phyloP scores from a whole-genome alignment of 2,888 invertebrate genomes.

The Pharmacophagus antenor region DNA sequence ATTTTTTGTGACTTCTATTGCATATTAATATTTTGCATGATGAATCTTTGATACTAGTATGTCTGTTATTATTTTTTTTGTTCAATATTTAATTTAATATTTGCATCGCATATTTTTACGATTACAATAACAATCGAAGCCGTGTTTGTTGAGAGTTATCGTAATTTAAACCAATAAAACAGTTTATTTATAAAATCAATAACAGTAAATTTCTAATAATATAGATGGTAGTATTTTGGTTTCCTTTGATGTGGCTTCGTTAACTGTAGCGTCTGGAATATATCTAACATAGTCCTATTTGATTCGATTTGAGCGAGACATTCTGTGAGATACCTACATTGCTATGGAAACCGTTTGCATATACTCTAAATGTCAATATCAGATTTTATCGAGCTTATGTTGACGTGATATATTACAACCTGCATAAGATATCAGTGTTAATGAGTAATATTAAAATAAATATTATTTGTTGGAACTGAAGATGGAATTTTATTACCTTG shows the following conservation, averaged over 20 bases:
- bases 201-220: conserved; percentile 17
- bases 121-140: not conserved
- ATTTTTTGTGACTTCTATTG: too few relatives aligned
- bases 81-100: too few relatives aligned
- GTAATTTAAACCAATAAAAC: not conserved
- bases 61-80: not conserved
- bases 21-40: too few relatives aligned
- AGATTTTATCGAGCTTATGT: not conserved
- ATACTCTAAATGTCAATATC: too few relatives aligned
- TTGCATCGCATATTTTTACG: not conserved
- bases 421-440: too few relatives aligned
- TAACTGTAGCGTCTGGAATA: conserved; percentile 14
- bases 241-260: conserved; percentile 24
- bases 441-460: not conserved
- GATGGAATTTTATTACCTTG: not conserved
- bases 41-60: not conserved
- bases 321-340: not conserved
- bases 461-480: not conserved
- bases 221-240: conserved; percentile 21
- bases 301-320: conserved; percentile 1
- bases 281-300: conserved; percentile 4
- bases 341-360: not conserved
- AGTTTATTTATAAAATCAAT: conserved; percentile 5
- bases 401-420: too few relatives aligned
- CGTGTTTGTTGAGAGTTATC: not conserved